Percentiles rank a stretch among this genome's conserved stretches.
Evolutionary conservation across 1,140 invertebrate species (phyloP).

Genomic region (Globodera ellingtonae): DNA sequence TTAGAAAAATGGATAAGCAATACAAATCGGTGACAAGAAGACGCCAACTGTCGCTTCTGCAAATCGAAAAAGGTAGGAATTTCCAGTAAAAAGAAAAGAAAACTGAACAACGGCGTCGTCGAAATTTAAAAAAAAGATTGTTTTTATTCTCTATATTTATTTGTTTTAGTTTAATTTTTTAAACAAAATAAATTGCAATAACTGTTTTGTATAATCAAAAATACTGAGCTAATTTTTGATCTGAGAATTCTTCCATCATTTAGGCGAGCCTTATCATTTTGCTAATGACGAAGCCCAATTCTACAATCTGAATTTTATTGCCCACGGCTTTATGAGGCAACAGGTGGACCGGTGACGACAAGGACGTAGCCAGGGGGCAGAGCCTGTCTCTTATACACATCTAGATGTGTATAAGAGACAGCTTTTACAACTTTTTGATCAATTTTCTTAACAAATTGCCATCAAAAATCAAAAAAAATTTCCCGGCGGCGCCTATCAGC

Average conservation of each 20-base stretch:
- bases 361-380: too few relatives aligned
- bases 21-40: constrained; percentile 34
- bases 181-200: too few relatives aligned
- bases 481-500: too few relatives aligned
- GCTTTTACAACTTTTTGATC: too few relatives aligned
- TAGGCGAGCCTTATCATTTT: constrained; percentile 50
- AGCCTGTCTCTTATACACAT: too few relatives aligned
- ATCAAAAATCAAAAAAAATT: too few relatives aligned
- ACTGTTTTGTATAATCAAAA: too few relatives aligned
- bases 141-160: too few relatives aligned
- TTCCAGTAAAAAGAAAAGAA: background rate
- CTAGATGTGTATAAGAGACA: too few relatives aligned
- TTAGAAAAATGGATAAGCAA: constrained; percentile 28
- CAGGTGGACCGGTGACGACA: constrained; percentile 36
- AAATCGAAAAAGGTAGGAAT: constrained; percentile 23
- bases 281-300: constrained; percentile 49
- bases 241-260: background rate
- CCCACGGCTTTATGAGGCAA: constrained; percentile 50
- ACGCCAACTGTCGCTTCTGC: constrained; percentile 32
- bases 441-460: too few relatives aligned
- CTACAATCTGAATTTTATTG: constrained; percentile 52
- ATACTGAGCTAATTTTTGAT: background rate
- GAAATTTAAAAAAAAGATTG: background rate
- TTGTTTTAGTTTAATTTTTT: too few relatives aligned
- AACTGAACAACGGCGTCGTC: background rate